Evolutionary conservation across 2,888 invertebrate genomes (phyloP), one percentile per base, ranked within the genome.

Genomic region (Scaptomyza cyrtandrae): DNA sequence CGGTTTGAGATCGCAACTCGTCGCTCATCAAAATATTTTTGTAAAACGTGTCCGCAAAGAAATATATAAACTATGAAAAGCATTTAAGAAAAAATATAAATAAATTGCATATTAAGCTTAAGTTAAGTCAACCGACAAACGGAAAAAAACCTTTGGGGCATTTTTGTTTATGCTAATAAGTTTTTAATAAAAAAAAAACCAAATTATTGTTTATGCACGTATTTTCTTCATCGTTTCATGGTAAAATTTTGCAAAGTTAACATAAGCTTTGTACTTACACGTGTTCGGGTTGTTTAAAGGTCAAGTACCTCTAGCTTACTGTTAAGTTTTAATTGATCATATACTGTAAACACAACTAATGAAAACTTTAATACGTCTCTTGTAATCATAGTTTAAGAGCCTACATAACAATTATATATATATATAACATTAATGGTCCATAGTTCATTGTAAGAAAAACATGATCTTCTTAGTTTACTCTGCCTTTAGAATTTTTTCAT

Each of bases 1-100:
- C 52, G 50, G 63, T 45, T 63, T 60, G 27, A 16, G 44, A 27
- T 31, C 43, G 59, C 27, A 6, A 14, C 29, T 63, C 29, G 27
- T 27, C n/a, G 61, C 19, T 43, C 24, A 33, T 60, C 60, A 62
- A 50, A 50, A 31, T 50, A 45, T 49, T 55, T 33, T n/a, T 9
- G n/a, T n/a, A 7, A 45, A 55, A 31, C 52, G 52, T 52, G 41
- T 61, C 19, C 10, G 7, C n/a, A n/a, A 43, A 27, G 10, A 62
- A 49, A 27, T 33, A 27, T 33, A 37, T 11, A 48, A 10, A 19
- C 27, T 50, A 37, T 27, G 52, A 44, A n/a, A 16, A 10, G 1
- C 24, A 9, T 45, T 24, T 11, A 14, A 33, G 58, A 19, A 19
- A 19, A n/a, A n/a, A n/a, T n/a, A n/a, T n/a, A n/a, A n/a, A n/a